Conservation (phyloP, 92 coral and sea anemone species). For the Palythoa grandis region DNA sequence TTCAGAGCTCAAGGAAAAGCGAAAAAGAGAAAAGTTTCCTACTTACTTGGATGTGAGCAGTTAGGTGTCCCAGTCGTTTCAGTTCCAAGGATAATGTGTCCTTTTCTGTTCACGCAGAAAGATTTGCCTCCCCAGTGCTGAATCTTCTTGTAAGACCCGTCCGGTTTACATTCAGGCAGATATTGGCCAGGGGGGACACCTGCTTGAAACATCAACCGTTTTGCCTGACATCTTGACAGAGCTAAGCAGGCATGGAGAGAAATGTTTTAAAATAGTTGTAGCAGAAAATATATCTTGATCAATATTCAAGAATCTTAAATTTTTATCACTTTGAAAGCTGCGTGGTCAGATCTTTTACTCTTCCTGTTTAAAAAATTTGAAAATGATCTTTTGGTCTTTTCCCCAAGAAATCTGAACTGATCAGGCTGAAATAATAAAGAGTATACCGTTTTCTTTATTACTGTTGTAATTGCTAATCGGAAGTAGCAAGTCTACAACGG, state of each 20-base stretch:
- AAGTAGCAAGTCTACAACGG: no score
- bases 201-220: not conserved
- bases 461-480: no score
- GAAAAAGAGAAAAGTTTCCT: not conserved
- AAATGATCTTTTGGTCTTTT: no score
- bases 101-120: slow-evolving; percentile 21
- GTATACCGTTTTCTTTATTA: no score
- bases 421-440: no score
- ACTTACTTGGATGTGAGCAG: slow-evolving; percentile 18
- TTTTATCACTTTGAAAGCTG: no score
- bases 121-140: not conserved
- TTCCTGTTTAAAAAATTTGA: no score
- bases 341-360: no score
- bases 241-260: not conserved
- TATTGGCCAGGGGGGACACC: slow-evolving; percentile 11
- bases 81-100: slow-evolving; percentile 24
- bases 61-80: not conserved
- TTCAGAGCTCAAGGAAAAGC: not conserved
- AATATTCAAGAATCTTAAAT: no score
- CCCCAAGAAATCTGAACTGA: no score
- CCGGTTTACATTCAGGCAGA: not conserved
- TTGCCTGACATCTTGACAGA: not conserved
- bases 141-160: slow-evolving; percentile 12
- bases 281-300: no score
- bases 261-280: no score